These are phyloP conservation scores for Nemotelus pantherinus DNA, from an alignment of 2,888 invertebrate genomes.

Conservation along the genomic window DNA sequence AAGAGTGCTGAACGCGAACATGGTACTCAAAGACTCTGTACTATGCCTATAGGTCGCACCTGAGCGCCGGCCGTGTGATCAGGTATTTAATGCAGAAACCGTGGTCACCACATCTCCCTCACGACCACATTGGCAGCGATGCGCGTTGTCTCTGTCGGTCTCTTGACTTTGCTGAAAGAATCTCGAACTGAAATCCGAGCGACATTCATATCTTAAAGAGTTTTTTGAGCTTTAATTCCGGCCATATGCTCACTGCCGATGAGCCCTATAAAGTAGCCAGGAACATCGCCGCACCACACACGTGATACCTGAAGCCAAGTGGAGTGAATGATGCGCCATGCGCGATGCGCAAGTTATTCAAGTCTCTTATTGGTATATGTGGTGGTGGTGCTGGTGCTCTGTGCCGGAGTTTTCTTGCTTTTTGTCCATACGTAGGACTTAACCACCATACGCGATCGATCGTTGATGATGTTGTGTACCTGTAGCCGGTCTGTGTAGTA, in stretches of 20 bases:
- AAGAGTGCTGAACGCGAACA: not conserved
- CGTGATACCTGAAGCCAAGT: constrained; percentile 26
- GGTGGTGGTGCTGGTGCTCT: not conserved
- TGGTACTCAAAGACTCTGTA: constrained; percentile 27
- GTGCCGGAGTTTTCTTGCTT: constrained; percentile 23
- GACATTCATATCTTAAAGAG: constrained; percentile 40
- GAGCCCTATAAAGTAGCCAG: constrained; percentile 35
- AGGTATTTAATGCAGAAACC: constrained; percentile 48
- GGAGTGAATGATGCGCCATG: constrained; percentile 39
- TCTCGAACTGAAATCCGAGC: constrained; percentile 34
- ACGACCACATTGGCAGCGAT: not conserved
- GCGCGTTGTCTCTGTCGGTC: not conserved
- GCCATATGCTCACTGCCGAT: constrained; percentile 40
- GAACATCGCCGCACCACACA: constrained; percentile 30
- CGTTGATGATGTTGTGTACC: constrained; percentile 7
- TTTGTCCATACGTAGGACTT: too few species aligned
- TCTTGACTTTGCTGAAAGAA: constrained; percentile 16
- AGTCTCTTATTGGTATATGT: constrained; percentile 40
- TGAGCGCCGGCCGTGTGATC: constrained; percentile 46
- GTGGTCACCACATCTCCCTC: constrained; percentile 36
- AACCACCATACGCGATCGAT: too few species aligned
- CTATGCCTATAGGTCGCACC: constrained; percentile 43
- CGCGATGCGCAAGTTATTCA: constrained; percentile 37
- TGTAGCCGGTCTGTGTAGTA: constrained; percentile 26
- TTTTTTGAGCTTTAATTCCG: constrained; percentile 40